Base-by-base conservation (phyloP, 2,113 vertebrate genomes). In the Engystomops pustulosus region DNA sequence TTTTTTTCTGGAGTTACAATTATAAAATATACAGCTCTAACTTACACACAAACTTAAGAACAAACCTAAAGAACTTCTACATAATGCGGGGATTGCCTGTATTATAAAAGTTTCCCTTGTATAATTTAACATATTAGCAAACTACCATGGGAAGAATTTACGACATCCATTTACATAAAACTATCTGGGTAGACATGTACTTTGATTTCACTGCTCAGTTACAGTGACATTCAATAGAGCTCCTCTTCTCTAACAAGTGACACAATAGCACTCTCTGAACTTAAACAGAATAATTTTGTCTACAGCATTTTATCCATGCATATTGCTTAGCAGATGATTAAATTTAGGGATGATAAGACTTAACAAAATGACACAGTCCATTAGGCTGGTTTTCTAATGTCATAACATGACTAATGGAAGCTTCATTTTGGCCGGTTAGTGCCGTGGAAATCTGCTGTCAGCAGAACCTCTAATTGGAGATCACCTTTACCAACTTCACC, bases 401-500 rank as follows among this genome's bases (percentile, higher is more conserved):
- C 87, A 88, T 81, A 86, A 87, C 82, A 34, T 0, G 14, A 88
- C 84, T 87, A 88, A 88, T 87, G 85, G 88, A 87, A 86, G 80
- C 84, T 84, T 87, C 81, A 78, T 62, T 84, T 85, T 85, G 45
- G 75, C 86, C 78, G 74, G 79, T 86, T 53, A 86, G 87, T 88
- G 89, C 87, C 85, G 79, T 85, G 85, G 87, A 88, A 44, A 87
- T 85, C 77, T 86, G 84, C 85, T 60, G 84, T 90, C 90, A 91
- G 89, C 88, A 90, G 82, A 86, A 32, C 86, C 75, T 80, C 85
- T 89, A 86, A 90, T 89, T 88, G 90, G 86, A 87, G 80, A 87
- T 90, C 90, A 89, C 88, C 88, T 89, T 89, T 87, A 86, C 83
- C 83, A 85, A 78, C 62, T 85, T 79, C 47, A 85, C 83, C 2